These are phyloP conservation scores for Drosophila stalkeri DNA, from an alignment of 2,888 invertebrate species.

Conservation along the genomic window DNA sequence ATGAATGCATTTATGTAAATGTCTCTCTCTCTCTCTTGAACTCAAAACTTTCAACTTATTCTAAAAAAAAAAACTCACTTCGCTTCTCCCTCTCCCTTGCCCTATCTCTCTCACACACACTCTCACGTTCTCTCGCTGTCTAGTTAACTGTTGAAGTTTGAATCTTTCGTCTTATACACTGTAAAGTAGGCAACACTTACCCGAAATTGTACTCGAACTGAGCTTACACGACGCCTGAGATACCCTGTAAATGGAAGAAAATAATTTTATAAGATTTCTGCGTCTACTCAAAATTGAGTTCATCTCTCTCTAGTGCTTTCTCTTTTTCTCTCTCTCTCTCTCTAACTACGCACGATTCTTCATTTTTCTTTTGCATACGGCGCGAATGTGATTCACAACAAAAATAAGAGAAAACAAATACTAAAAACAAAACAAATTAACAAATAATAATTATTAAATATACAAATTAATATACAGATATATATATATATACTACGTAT, in stretches of 20 bases:
- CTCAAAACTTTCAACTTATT: conserved; percentile 37
- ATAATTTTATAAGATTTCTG: conserved; percentile 13
- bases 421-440: conserved; percentile 41
- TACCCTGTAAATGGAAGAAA: conserved; percentile 13
- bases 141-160: conserved; percentile 47
- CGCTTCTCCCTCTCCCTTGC: conserved; percentile 26
- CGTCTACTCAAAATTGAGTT: conserved; percentile 18
- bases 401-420: conserved; percentile 25
- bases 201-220: conserved; percentile 12
- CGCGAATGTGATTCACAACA: conserved; percentile 72
- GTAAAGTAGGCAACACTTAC: conserved; percentile 35
- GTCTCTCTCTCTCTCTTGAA: conserved; percentile 43
- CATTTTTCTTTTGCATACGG: conserved; percentile 44
- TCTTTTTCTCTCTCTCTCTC: background rate
- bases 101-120: conserved; percentile 1
- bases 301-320: conserved; percentile 8
- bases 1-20: conserved; percentile 73
- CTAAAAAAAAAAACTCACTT: conserved; percentile 38
- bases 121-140: conserved; percentile 20
- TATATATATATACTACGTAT: conserved; percentile 22
- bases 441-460: conserved; percentile 62
- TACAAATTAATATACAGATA: conserved; percentile 46
- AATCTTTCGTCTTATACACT: conserved; percentile 35
- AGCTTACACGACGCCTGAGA: conserved; percentile 18
- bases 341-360: conserved; percentile 20